Evolutionary conservation across 1,140 invertebrate genomes (phyloP).

Genomic region (Leptonema lineaticorne): DNA sequence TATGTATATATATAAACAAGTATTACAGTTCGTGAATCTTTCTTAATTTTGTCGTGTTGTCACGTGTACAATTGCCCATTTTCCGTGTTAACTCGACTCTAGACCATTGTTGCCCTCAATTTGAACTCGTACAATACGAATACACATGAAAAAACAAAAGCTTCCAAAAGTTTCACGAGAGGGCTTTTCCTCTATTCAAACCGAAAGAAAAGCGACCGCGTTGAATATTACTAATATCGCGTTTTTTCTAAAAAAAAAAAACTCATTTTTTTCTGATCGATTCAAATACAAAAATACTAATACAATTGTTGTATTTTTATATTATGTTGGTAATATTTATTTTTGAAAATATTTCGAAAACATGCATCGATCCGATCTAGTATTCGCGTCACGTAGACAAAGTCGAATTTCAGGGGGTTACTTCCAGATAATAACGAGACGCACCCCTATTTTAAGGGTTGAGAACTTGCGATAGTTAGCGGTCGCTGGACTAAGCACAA

Average conservation of each 20-base stretch:
- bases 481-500: neutral
- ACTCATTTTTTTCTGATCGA: too few species aligned
- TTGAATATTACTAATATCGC: too few species aligned
- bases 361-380: neutral
- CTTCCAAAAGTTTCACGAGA: neutral
- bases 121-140: neutral
- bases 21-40: neutral
- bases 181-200: neutral
- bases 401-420: too few species aligned
- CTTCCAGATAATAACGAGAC: neutral
- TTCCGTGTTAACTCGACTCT: neutral
- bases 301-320: too few species aligned
- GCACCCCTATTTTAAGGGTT: neutral
- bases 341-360: neutral
- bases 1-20: too few species aligned
- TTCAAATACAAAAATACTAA: too few species aligned
- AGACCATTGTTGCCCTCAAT: neutral
- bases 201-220: neutral
- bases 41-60: neutral
- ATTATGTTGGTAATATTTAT: too few species aligned
- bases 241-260: too few species aligned
- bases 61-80: slow-evolving; percentile 1
- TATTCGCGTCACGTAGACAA: neutral
- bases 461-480: neutral
- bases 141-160: neutral